These are phyloP conservation scores for Gasterosteus aculeatus DNA, from an alignment of 2,113 vertebrate genomes.

Conservation along the genomic window DNA sequence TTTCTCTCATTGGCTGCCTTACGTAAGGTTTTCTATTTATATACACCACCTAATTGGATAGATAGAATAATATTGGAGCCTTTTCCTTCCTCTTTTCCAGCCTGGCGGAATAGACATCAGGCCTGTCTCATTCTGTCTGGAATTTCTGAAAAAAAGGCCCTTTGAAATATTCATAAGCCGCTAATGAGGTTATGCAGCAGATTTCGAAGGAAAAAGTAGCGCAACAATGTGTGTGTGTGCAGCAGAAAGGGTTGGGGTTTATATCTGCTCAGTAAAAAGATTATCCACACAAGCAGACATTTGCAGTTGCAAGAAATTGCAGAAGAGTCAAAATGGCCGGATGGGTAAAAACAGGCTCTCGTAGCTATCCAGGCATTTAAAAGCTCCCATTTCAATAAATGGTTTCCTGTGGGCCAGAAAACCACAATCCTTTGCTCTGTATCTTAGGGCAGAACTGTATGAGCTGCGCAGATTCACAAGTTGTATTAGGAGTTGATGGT, in stretches of 20 bases:
- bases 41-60: constrained; percentile 65
- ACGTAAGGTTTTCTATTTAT: constrained; percentile 68
- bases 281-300: constrained; percentile 27
- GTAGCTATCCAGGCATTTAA: neutral
- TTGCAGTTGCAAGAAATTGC: constrained; percentile 25
- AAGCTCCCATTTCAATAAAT: neutral
- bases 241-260: constrained; percentile 14
- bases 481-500: neutral
- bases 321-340: neutral
- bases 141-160: constrained; percentile 33
- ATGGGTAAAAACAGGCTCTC: neutral
- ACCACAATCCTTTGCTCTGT: neutral
- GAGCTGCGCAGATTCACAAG: neutral
- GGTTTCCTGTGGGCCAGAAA: neutral
- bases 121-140: constrained; percentile 52
- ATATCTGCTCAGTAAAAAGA: constrained; percentile 26
- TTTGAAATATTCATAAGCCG: constrained; percentile 74
- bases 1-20: constrained; percentile 33
- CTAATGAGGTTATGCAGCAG: constrained; percentile 69
- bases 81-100: constrained; percentile 50
- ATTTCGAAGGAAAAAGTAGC: constrained; percentile 57
- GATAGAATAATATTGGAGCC: constrained; percentile 52
- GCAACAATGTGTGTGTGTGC: constrained; percentile 21
- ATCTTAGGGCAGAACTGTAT: neutral
- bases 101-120: constrained; percentile 49